Evolutionary conservation across 2,888 invertebrate genomes (phyloP), one percentile per base, ranked within the genome.

Genomic region (Caenorhabditis doughertyi): DNA sequence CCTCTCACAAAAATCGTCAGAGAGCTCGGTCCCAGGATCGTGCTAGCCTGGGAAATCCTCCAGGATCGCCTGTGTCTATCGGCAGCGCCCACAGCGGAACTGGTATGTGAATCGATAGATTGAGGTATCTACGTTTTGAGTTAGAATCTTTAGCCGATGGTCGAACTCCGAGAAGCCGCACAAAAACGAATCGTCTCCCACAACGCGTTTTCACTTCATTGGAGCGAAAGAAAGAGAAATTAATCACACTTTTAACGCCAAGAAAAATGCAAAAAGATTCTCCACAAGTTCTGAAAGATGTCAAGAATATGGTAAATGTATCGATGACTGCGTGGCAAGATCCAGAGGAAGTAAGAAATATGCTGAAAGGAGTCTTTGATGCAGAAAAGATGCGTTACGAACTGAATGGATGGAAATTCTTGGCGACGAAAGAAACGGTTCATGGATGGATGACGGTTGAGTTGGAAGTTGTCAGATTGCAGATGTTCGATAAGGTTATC

Each of bases 221-320:
- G 74, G 95, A 95, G 92, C 93, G 95, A 77, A 94, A 95, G 42
- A 92, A 95, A 79, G 94, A 95, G 89, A 93, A 93, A 79, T 94
- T 95, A 85, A 93, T 94, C 85, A 94, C 94, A 86, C 94, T 95
- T 90, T 92, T 95, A 47, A 95, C 95, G 1, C 95, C 95, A 0
- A 91, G 93, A 80, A 91, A 89, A 71, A 71, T 87, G 58, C 84
- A 84, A 5, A 73, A 71, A 44, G 89, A 89, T 47, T 86, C 84
- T 18, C 88, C 88, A 16, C 86, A 86, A 67, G 81, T 84, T 25
- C 64, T 88, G 60, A 85, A 83, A 42, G 76, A 83, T 35, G 81
- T 81, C 23, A 87, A 88, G 94, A 94, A 94, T 76, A 92, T 95
- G 87, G 94, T 94, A 90, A 95, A 95, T 91, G 94, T 95, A 60